A percentile compares a stretch with the other conserved stretches of the same genome.
Evolutionary conservation across 2,797 vertebrate species (phyloP).

Genomic region (Sardinella longiceps): DNA sequence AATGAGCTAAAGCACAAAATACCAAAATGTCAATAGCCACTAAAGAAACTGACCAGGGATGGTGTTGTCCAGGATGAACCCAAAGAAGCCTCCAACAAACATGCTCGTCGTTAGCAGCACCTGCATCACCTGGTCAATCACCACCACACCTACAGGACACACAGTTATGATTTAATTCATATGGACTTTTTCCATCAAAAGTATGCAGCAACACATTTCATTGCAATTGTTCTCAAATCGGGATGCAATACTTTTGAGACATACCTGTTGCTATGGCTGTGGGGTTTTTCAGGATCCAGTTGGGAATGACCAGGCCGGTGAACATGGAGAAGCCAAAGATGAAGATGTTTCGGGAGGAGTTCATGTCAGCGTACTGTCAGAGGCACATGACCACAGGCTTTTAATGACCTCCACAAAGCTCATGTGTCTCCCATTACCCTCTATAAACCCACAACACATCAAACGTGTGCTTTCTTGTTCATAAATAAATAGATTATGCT

Average conservation of each 20-base stretch:
- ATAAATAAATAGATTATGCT: neutral
- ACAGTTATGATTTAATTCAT: neutral
- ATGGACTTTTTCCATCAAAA: neutral
- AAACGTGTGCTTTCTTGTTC: neutral
- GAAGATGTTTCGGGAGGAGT: slow-evolving; percentile 95
- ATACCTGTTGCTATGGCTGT: slow-evolving; percentile 80
- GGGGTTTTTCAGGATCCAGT: slow-evolving; percentile 86
- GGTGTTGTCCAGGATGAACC: slow-evolving; percentile 93
- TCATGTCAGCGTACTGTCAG: slow-evolving; percentile 91
- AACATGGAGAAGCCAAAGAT: slow-evolving; percentile 97
- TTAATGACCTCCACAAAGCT: neutral
- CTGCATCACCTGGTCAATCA: slow-evolving; percentile 88
- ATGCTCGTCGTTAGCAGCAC: slow-evolving; percentile 94
- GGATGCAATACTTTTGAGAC: neutral
- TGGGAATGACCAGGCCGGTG: slow-evolving; percentile 86
- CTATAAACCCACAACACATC: neutral
- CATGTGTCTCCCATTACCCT: neutral
- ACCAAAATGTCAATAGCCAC: too few relatives aligned
- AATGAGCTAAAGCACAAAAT: too few relatives aligned
- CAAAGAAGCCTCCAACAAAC: slow-evolving; percentile 94
- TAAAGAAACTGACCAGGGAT: slow-evolving; percentile 80
- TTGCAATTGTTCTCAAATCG: neutral
- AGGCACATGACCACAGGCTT: neutral
- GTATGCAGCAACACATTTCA: neutral
- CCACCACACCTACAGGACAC: slow-evolving; percentile 76